phyloP scores from a whole-genome alignment of 1,140 invertebrate species.

The Onthophagus taurus region DNA sequence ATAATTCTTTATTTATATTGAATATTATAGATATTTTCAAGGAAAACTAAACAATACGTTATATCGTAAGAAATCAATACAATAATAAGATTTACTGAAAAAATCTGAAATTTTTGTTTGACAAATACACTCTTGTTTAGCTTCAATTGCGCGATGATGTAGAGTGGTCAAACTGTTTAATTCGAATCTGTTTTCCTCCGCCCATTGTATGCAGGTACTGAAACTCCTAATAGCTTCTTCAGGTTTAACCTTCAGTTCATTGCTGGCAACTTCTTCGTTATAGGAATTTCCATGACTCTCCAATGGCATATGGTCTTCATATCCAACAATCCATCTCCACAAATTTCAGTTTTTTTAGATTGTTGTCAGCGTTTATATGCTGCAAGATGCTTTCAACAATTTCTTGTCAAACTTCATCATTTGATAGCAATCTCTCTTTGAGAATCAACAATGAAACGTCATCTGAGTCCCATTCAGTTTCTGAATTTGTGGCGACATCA shows the following conservation, averaged over 20 bases:
- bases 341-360: conserved; percentile 2
- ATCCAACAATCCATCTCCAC: conserved; percentile 3
- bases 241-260: conserved; percentile 3
- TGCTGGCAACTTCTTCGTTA: conserved; percentile 3
- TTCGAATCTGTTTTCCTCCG: conserved; percentile 1
- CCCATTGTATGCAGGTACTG: conserved; percentile 7
- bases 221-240: neutral
- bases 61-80: too few species aligned
- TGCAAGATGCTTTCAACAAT: conserved; percentile 6
- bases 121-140: too few species aligned
- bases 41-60: too few species aligned
- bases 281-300: neutral
- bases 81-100: too few species aligned
- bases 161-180: conserved; percentile 1
- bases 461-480: conserved; percentile 4
- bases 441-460: conserved; percentile 8
- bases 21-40: too few species aligned
- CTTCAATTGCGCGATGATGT: too few species aligned
- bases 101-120: too few species aligned
- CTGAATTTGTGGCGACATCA: neutral
- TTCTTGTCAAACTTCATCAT: conserved; percentile 1
- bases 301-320: conserved; percentile 6
- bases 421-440: neutral
- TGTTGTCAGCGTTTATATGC: conserved; percentile 6
- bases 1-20: too few species aligned